These are phyloP conservation scores for Drosophila serrata DNA, from an alignment of 1,140 invertebrate species.

Conservation along the genomic window DNA sequence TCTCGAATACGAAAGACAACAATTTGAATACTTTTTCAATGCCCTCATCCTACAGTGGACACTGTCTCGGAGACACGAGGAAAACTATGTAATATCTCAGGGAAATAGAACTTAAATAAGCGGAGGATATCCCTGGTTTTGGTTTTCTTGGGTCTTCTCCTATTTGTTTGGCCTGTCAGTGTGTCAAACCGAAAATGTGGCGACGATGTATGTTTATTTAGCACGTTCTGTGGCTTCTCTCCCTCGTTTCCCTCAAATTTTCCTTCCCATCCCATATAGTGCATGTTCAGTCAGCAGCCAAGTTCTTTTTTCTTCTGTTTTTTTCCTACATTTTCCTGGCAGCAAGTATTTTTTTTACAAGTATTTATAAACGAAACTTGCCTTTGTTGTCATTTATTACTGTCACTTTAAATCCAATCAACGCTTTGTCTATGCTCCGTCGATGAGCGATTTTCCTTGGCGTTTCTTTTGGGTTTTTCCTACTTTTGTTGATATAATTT, in stretches of 20 bases:
- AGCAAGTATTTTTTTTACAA: conserved; percentile 23
- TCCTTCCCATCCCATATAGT: conserved; percentile 15
- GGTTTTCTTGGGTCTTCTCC: conserved; percentile 11
- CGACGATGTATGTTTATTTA: conserved; percentile 55
- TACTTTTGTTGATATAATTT: conserved; percentile 8
- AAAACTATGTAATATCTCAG: conserved; percentile 25
- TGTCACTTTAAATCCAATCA: conserved; percentile 56
- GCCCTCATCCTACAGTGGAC: conserved; percentile 44
- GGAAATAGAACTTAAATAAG: conserved; percentile 16
- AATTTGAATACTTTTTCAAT: conserved; percentile 49
- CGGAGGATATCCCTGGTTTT: conserved; percentile 25
- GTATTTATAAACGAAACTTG: conserved; percentile 46
- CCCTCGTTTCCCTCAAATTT: conserved; percentile 20
- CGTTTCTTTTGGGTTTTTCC: conserved; percentile 2
- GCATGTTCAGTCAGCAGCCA: conserved; percentile 46
- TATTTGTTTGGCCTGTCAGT: conserved; percentile 51
- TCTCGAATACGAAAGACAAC: conserved; percentile 32
- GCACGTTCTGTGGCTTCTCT: conserved; percentile 44
- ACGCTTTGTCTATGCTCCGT: conserved; percentile 45
- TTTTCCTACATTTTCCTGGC: conserved; percentile 1
- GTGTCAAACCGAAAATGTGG: conserved; percentile 52
- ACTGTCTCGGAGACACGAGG: conserved; percentile 1
- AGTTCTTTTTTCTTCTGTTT: conserved; percentile 9
- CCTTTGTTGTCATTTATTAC: conserved; percentile 56
- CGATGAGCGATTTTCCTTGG: conserved; percentile 32